Base-by-base conservation (phyloP, 1,140 invertebrate species). In the Tetranychus urticae region DNA sequence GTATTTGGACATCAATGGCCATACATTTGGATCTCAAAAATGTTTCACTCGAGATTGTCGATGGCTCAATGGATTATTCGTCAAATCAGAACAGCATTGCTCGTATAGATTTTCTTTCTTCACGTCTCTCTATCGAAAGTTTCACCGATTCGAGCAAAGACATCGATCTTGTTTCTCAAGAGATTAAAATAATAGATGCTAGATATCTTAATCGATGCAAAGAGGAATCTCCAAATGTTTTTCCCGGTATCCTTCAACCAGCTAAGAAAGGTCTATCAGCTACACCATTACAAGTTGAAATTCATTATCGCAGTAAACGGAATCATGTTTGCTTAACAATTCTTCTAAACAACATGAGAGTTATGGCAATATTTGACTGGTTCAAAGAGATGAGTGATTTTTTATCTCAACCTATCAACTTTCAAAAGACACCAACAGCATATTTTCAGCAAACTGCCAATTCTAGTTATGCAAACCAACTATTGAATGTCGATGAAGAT, bases 331-430 rank as follows among this genome's bases (percentile, higher is more conserved):
- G 84, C 62, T 89, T 91, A 61, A 94, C 89, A 1, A 82, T 97
- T 60, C 73, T 97, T 31, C 74, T 97, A 3, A 93, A 96, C 70
- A 92, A 93, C 69, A 93, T 97, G 87, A 77, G 91, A 56, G 72
- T 97, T 5, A 90, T 96, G 77, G 84, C 86, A 0, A 83, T 96
- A 56, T 76, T 94, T 66, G 89, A 94, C 71, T 97, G 91, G 86
- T 84, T 92, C 79, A 81, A 90, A 69, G 79, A 81, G 12, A 78
- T 88, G 0, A 79, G 14, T 56, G 55, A 56, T 56, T 56, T 56
- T n/a, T 36, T 56, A 36, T 31, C 13, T 35, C 55, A 56, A 37
- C 33, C 55, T 13, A 36, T 56, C 12, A 35, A 34, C 12, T 56
- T 56, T 33, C 12, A 56, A 34, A 56, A 35, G 10, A 36, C 13